These are phyloP conservation scores for Physocephala rufipes DNA, from an alignment of 2,888 invertebrate species.

Conservation along the genomic window DNA sequence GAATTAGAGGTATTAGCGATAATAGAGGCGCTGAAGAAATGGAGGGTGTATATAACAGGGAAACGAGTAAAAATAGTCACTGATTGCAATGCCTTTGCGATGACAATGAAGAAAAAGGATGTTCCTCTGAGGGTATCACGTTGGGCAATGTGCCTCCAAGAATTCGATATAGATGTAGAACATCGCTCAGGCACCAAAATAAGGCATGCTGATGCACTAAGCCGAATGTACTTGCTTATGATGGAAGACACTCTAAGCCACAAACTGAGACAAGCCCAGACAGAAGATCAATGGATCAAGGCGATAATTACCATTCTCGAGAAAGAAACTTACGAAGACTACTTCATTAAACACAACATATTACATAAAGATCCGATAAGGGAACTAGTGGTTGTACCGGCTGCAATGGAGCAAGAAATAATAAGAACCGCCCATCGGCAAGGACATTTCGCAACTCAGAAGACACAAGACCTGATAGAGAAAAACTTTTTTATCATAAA, in stretches of 20 bases:
- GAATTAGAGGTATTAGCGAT: conserved; percentile 9
- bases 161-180: conserved; percentile 29
- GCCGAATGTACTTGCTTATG: conserved; percentile 34
- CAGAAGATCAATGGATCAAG: conserved; percentile 39
- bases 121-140: conserved; percentile 31
- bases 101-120: conserved; percentile 53
- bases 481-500: conserved; percentile 48
- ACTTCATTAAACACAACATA: conserved; percentile 37
- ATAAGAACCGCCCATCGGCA: conserved; percentile 55
- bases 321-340: conserved; percentile 34
- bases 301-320: conserved; percentile 38
- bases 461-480: conserved; percentile 43
- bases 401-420: conserved; percentile 53
- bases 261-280: conserved; percentile 36
- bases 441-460: conserved; percentile 57
- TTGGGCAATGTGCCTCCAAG: conserved; percentile 33
- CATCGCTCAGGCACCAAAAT: conserved; percentile 40
- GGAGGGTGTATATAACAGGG: not conserved
- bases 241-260: conserved; percentile 37
- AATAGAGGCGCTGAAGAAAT: conserved; percentile 2
- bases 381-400: conserved; percentile 54
- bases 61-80: not conserved
- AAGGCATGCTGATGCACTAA: conserved; percentile 40
- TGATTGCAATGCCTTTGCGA: conserved; percentile 52
- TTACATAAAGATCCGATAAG: conserved; percentile 38